A percentile compares a stretch with the other conserved stretches of the same genome.
Evolutionary conservation across 2,113 vertebrate genomes (phyloP).

Genomic region (Cettia cetti): DNA sequence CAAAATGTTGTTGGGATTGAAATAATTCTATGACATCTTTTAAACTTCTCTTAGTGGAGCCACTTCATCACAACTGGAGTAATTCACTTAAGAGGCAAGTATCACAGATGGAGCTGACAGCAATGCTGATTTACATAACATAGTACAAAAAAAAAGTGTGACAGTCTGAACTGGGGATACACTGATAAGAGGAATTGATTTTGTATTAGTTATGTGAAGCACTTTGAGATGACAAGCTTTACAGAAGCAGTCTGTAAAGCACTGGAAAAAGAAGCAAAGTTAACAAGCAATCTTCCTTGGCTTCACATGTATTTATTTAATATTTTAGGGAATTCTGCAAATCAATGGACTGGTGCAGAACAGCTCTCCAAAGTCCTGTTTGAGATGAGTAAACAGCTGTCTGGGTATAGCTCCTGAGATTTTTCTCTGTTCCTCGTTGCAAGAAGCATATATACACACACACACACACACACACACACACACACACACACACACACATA

Average conservation of each 20-base stretch:
- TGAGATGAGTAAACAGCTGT: not conserved
- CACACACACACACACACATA: too few species aligned
- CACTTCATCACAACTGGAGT: not conserved
- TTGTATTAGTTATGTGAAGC: not conserved
- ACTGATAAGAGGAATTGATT: not conserved
- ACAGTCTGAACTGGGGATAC: not conserved
- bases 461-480: too few species aligned
- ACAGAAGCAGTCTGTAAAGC: not conserved
- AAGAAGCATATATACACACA: not conserved
- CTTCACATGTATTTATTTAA: not conserved
- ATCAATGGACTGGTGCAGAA: not conserved
- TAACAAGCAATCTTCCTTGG: not conserved
- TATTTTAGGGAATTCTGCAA: not conserved
- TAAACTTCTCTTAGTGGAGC: not conserved
- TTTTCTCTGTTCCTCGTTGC: not conserved
- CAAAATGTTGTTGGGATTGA: not conserved
- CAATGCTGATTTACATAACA: not conserved
- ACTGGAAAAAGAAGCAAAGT: not conserved
- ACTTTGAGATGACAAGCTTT: not conserved
- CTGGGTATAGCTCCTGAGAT: not conserved
- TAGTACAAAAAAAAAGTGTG: not conserved
- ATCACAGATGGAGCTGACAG: not conserved
- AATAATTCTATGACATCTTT: not conserved
- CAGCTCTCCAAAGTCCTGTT: not conserved
- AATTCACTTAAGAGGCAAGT: not conserved